Percentiles rank a stretch among this genome's conserved stretches.
These are phyloP conservation scores for Barnardius zonarius DNA, from an alignment of 2,113 vertebrate genomes.

Conservation along the genomic window DNA sequence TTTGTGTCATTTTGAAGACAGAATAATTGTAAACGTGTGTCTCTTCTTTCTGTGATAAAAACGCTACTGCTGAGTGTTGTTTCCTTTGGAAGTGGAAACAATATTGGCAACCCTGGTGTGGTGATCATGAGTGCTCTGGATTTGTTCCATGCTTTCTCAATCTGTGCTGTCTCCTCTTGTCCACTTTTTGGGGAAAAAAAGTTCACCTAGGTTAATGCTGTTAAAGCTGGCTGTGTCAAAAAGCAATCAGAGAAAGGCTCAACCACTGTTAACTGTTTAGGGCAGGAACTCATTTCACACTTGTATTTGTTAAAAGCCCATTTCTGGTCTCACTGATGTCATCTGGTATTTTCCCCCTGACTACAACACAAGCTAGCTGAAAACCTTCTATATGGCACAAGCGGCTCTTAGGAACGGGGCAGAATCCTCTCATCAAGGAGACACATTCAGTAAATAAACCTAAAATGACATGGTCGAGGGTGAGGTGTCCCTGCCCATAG, in stretches of 20 bases:
- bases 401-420: not conserved
- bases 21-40: not conserved
- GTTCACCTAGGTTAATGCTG: not conserved
- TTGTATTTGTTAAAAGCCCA: constrained; percentile 8
- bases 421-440: not conserved
- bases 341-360: not conserved
- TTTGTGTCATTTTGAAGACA: not conserved
- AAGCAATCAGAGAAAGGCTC: not conserved
- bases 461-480: not conserved
- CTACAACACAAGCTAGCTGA: not conserved
- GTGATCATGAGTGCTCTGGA: constrained; percentile 18
- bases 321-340: constrained; percentile 40
- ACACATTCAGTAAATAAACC: not conserved
- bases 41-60: not conserved
- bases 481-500: not conserved
- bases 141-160: constrained; percentile 24
- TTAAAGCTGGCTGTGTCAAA: not conserved
- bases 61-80: not conserved
- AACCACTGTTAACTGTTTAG: not conserved
- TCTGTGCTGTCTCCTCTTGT: constrained; percentile 16
- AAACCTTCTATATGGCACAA: not conserved
- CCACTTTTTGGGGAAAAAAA: not conserved
- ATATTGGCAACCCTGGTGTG: not conserved
- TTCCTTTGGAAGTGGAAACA: not conserved
- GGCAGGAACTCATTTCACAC: constrained; percentile 25